These are phyloP conservation scores for Nipponacmea schrenckii DNA, from an alignment of 2,888 invertebrate genomes.

Conservation along the genomic window DNA sequence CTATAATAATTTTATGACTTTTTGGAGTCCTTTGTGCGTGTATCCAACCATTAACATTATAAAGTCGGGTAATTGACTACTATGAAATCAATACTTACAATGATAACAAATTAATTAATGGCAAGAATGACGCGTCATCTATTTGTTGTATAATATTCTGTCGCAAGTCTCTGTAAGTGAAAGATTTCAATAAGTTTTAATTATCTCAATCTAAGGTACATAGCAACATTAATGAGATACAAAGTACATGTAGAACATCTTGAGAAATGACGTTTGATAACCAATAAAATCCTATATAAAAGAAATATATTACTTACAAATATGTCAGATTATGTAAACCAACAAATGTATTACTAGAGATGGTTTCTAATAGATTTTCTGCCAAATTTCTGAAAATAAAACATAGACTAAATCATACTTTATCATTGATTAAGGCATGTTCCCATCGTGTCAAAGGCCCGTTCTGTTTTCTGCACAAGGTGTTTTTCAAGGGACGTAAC, in stretches of 20 bases:
- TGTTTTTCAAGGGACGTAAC: too few species aligned
- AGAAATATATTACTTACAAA: conserved; percentile 17
- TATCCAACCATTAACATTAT: too few species aligned
- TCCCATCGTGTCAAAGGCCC: too few species aligned
- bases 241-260: too few species aligned
- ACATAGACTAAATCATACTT: too few species aligned
- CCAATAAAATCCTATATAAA: not conserved
- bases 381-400: conserved; percentile 24
- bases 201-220: not conserved
- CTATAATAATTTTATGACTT: too few species aligned
- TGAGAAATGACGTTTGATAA: too few species aligned
- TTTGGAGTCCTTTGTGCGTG: too few species aligned
- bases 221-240: not conserved
- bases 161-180: conserved; percentile 21
- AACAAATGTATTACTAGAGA: conserved; percentile 18
- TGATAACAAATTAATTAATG: conserved; percentile 15
- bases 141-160: conserved; percentile 25
- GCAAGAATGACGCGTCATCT: conserved; percentile 22
- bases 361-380: conserved; percentile 25
- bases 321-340: conserved; percentile 23
- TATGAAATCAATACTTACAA: conserved; percentile 22
- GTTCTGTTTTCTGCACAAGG: too few species aligned
- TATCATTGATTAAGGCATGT: too few species aligned
- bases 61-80: too few species aligned
- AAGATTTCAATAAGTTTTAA: not conserved